Base-by-base conservation (phyloP, 2,888 invertebrate genomes). In the Desoria tigrina region DNA sequence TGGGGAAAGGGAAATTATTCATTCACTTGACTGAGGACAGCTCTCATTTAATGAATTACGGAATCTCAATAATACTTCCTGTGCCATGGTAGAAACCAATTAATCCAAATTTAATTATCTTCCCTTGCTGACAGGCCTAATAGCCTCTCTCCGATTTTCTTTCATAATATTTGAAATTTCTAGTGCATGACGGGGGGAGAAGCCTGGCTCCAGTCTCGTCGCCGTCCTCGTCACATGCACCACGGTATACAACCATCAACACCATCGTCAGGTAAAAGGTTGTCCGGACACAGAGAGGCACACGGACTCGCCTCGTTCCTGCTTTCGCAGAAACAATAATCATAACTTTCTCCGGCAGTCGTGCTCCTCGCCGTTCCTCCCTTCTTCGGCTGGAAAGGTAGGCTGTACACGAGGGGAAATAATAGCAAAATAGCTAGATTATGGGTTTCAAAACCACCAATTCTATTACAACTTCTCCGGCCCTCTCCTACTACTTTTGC, bases 1-100 rank as follows among this genome's bases (percentile, higher is more conserved):
- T 6, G 58, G 58, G 57, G 39, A 58, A 58, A 18, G 21, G 51
- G 58, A 58, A 58, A 58, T 58, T 57, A 57, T 57, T 57, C 57
- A 57, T 57, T 57, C 57, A 57, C 57, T 58, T 58, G 58, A 45
- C 58, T 28, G 49, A 58, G 45, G 42, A 42, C 58, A 58, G 58
- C 58, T 45, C 26, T 45, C 58, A 58, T 58, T 58, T 58, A 58
- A 58, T 58, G 58, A 58, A 58, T 58, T 58, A 58, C 58, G 45
- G 58, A 58, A 58, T 58, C 58, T 58, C 58, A 58, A 58, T 58
- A 58, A 58, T 58, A 58, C 58, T 58, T 58, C 58, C 58, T 58
- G n/a, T n/a, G 42, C 58, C 58, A 45, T 58, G 58, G 58, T 14
- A 58, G 58, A 58, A 58, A 58, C 58, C 58, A 58, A 58, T 58